A percentile compares a stretch with the other conserved stretches of the same genome.
Conservation (phyloP, 2,888 invertebrate genomes). For the Drosophila kuntzei region DNA sequence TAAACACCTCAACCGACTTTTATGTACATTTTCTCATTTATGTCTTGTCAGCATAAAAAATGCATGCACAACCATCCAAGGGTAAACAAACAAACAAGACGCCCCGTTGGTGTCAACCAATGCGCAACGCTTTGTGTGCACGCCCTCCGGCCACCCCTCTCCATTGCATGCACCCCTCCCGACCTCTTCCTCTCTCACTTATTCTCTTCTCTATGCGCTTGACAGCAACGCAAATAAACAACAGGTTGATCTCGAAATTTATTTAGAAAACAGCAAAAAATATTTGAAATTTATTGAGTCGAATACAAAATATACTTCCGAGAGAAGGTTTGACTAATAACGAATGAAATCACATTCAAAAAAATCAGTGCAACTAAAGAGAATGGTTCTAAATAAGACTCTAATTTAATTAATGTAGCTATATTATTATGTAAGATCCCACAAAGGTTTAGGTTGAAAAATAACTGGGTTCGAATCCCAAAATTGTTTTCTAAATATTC, state of each 20-base stretch:
- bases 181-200: conserved; percentile 1
- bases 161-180: not conserved
- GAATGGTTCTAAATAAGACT: too few relatives aligned
- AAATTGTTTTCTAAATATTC: too few relatives aligned
- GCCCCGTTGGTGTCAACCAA: conserved; percentile 59
- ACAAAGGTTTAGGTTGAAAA: too few relatives aligned
- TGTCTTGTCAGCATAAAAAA: conserved; percentile 77
- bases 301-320: conserved; percentile 12
- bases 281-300: not conserved
- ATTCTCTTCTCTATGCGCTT: conserved; percentile 35
- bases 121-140: conserved; percentile 34
- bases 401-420: too few relatives aligned
- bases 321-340: not conserved
- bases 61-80: conserved; percentile 68
- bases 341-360: too few relatives aligned
- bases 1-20: conserved; percentile 75
- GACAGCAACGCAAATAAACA: conserved; percentile 63
- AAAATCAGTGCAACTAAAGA: too few relatives aligned
- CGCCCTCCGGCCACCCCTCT: not conserved
- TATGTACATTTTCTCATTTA: conserved; percentile 72
- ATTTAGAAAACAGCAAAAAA: conserved; percentile 46
- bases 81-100: conserved; percentile 70
- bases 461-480: too few relatives aligned
- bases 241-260: conserved; percentile 64
- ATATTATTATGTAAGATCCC: too few relatives aligned